Evolutionary conservation across 2,113 vertebrate species (phyloP), one percentile per base, ranked within the genome.

Genomic region (Axis porcinus): DNA sequence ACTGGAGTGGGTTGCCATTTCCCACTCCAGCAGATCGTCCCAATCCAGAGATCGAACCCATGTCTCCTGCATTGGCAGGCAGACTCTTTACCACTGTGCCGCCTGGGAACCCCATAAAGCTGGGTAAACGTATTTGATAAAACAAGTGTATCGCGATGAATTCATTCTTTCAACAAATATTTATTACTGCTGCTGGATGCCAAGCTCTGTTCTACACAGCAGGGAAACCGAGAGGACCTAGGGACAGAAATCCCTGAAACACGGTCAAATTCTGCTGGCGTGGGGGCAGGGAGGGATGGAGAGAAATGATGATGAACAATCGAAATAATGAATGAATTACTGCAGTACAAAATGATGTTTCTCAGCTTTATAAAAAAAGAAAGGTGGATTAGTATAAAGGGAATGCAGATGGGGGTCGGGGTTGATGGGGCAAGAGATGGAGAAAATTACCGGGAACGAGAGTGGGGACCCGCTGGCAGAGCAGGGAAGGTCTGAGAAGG

Each of bases 221-320:
- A 2, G 64, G 33, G 60, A 40, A 12, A 3, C 1, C 1, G 2
- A 3, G 7, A 6, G 12, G 57, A 58, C 8, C 40, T 25, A 47
- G 2, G 28, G 52, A 40, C 33, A 33, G 54, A 78, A 82, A 28
- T 17, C 17, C 55, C 67, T 28, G 52, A 3, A n/a, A 70, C 2
- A 12, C 0, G 33, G 5, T 89, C 47, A 17, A 10, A 23, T 25
- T 76, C 54, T 57, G 40, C 47, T 16, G 50, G 7, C 1, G 2
- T 13, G 8, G 1, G 58, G 47, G 27, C 25, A 7, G 21, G 0
- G 3, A 33, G 30, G 30, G 12, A 19, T 1, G 12, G 11, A 23
- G 52, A 64, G 55, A 52, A n/a, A 52, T 9, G 64, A 10, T 1
- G 6, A 13, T 13, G n/a, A 81, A 30, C 50, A 2, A 27, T 7